These are phyloP conservation scores for Aplidium turbinatum DNA, from an alignment of 23 tunicate genomes.

Conservation along the genomic window DNA sequence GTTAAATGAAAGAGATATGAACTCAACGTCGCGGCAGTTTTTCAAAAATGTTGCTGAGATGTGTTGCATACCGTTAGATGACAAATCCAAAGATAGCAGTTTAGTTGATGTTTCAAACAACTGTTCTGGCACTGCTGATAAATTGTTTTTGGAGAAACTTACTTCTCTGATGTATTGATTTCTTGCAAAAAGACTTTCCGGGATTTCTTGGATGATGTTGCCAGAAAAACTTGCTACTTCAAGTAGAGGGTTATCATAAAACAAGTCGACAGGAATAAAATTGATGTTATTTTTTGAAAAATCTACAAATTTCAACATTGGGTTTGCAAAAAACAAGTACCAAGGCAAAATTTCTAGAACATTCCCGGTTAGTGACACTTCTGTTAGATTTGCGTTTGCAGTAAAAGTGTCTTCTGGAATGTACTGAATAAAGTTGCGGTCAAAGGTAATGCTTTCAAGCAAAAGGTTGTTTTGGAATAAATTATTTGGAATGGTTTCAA, in stretches of 20 bases:
- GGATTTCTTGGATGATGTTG: neutral
- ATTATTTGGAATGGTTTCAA: neutral
- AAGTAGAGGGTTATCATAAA: constrained; percentile 8
- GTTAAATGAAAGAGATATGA: neutral
- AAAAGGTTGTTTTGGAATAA: neutral
- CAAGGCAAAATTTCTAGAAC: constrained; percentile 3
- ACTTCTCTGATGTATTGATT: neutral
- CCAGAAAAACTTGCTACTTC: neutral
- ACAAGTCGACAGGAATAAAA: constrained; percentile 12
- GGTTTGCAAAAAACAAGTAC: constrained; percentile 5
- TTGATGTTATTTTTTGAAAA: neutral
- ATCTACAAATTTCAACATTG: neutral
- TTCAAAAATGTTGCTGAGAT: neutral
- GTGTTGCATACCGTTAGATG: neutral
- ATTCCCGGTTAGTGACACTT: neutral
- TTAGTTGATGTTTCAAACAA: neutral
- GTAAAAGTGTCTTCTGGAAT: constrained; percentile 15
- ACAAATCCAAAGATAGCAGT: neutral
- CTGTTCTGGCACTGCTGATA: neutral
- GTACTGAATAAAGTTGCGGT: constrained; percentile 2
- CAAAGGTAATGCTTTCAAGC: neutral
- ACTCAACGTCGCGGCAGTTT: neutral
- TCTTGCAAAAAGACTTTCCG: neutral
- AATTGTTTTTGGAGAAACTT: neutral
- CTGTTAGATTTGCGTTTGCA: neutral